These are phyloP conservation scores for Fulmarus glacialis DNA, from an alignment of 2,113 vertebrate species.

Conservation along the genomic window DNA sequence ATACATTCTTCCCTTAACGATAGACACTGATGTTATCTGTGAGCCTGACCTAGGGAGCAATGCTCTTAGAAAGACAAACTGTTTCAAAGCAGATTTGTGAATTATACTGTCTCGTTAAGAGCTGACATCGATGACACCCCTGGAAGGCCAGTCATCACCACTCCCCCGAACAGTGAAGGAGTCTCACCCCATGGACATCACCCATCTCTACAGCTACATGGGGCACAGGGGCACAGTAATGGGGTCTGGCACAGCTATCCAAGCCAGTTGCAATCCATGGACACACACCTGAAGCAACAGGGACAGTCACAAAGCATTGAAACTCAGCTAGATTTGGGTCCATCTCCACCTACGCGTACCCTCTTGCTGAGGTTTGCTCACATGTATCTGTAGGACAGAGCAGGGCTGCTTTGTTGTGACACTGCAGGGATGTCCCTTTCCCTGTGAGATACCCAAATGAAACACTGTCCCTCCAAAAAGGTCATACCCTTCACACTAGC, in stretches of 20 bases:
- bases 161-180: not conserved
- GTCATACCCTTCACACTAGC: no score
- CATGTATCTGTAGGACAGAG: accelerated
- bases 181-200: not conserved
- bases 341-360: not conserved
- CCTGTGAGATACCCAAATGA: accelerated
- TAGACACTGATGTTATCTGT: not conserved
- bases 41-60: slow-evolving; percentile 7
- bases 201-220: not conserved
- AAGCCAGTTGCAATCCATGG: accelerated
- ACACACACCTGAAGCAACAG: not conserved
- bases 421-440: not conserved
- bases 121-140: accelerated
- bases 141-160: not conserved
- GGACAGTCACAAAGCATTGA: not conserved
- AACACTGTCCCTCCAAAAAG: not conserved
- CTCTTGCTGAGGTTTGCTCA: not conserved
- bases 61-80: not conserved
- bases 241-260: not conserved
- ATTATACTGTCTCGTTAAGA: not conserved
- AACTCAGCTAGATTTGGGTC: not conserved
- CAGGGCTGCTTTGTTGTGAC: not conserved
- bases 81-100: not conserved
- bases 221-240: accelerated
- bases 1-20: not conserved